Base-by-base conservation (phyloP, 35 echinoderm and acorn worm genomes). In the Nesometra sesokonis region DNA sequence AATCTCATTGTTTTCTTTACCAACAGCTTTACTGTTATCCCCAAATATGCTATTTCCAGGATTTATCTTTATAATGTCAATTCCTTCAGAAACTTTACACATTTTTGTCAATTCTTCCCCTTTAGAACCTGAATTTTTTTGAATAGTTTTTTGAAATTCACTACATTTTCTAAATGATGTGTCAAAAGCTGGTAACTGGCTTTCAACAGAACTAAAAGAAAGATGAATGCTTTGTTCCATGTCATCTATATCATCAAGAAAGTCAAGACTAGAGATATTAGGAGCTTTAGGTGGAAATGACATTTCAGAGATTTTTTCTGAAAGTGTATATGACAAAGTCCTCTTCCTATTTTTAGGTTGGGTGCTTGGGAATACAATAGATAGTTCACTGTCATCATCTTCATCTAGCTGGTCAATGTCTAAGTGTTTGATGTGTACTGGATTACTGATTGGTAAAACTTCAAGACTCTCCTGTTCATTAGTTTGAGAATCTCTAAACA, bases 201-300 rank as follows among this genome's bases (percentile, higher is more conserved):
- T 15, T 7, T 27, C 21, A 67, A 67, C 23, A 27, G 52, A 13
- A 19, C 11, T 11, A 17, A 17, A 13, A 17, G 52, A 67, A 17
- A 67, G 8, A 13, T 67, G 52, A 67, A 11, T 5, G 23, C 52
- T 67, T 67, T 19, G 23, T 27, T 67, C 52, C 2, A 67, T 5
- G 23, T 67, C 52, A 52, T 86, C 91, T 47, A 97, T 89, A 34
- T 97, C 94, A 82, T 97, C 94, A 17, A 97, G 89, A 47, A 91
- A 78, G 79, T 97, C 94, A 27, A 97, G 86, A 83, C 88, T 87
- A 21, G 94, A 93, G 0, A 93, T 67, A 7, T 89, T 91, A 17
- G 94, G 94, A 47, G 94, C 88, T 38, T 87, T 77, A 23, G 94
- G 91, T 31, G 94, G 94, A 33, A 78, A 9, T 9, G 52, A 2